These are phyloP conservation scores for Trichopria drosophilae DNA, from an alignment of 2,888 invertebrate species.

Conservation along the genomic window DNA sequence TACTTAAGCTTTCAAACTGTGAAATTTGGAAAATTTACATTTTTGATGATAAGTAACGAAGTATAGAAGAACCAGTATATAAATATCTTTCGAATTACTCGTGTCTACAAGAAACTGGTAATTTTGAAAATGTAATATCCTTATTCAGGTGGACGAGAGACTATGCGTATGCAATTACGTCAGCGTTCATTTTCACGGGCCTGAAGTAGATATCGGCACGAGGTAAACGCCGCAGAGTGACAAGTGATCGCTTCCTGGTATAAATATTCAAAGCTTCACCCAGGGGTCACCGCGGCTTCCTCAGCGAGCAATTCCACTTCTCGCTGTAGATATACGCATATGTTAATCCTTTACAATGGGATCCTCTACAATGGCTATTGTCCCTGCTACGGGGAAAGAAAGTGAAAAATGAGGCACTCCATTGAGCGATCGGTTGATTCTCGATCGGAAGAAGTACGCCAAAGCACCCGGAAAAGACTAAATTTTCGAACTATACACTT, in stretches of 20 bases:
- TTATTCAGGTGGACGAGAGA: too few species aligned
- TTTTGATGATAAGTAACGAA: too few species aligned
- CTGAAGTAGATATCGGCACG: slow-evolving; percentile 32
- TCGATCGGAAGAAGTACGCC: too few species aligned
- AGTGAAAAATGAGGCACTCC: slow-evolving; percentile 47
- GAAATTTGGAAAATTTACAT: too few species aligned
- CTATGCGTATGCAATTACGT: slow-evolving; percentile 11
- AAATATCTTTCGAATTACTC: too few species aligned
- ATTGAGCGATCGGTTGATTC: too few species aligned
- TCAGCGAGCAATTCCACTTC: slow-evolving; percentile 38
- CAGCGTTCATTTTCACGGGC: slow-evolving; percentile 33
- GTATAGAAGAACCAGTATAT: too few species aligned
- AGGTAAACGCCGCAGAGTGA: slow-evolving; percentile 36
- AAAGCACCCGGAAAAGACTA: too few species aligned
- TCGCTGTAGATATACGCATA: slow-evolving; percentile 41
- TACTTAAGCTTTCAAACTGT: too few species aligned
- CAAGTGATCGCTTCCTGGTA: slow-evolving; percentile 50
- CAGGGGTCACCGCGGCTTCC: slow-evolving; percentile 51
- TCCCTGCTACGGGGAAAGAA: slow-evolving; percentile 49
- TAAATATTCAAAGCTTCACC: slow-evolving; percentile 52
- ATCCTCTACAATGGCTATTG: slow-evolving; percentile 53
- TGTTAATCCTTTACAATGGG: slow-evolving; percentile 52
- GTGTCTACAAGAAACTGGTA: too few species aligned
- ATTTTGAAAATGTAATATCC: too few species aligned
- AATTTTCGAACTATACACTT: too few species aligned